phyloP scores from a whole-genome alignment of 2,888 invertebrate species.

The Lathronympha strigana region DNA sequence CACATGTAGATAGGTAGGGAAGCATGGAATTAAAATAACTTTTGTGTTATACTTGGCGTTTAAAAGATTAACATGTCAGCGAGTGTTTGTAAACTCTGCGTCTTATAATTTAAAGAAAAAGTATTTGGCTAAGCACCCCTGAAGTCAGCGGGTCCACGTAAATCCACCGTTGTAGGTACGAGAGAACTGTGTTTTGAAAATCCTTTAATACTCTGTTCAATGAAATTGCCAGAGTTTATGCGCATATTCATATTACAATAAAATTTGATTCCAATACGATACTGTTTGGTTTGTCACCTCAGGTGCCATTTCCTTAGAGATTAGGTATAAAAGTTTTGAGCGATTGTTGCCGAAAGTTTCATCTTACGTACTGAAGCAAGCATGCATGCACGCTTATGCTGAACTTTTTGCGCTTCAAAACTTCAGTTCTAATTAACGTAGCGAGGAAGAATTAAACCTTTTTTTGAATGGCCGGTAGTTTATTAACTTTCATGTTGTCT shows the following conservation, averaged over 20 bases:
- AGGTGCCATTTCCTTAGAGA: no score
- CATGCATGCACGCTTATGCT: no score
- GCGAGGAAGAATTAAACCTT: no score
- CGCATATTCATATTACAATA: slow-evolving; percentile 57
- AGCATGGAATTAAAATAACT: background rate
- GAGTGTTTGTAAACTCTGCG: slow-evolving; percentile 18
- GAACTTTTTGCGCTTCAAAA: no score
- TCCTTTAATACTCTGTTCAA: slow-evolving; percentile 12
- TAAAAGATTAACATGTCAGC: slow-evolving; percentile 23
- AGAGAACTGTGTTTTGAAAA: slow-evolving; percentile 7
- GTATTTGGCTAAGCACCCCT: slow-evolving; percentile 1
- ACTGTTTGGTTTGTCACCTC: slow-evolving; percentile 45
- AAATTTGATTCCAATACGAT: slow-evolving; percentile 53
- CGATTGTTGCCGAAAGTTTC: no score
- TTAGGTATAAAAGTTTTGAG: no score
- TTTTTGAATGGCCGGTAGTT: no score
- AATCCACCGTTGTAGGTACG: background rate
- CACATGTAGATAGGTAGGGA: background rate
- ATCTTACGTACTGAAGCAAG: no score
- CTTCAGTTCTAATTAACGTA: no score
- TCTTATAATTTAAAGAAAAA: slow-evolving; percentile 3
- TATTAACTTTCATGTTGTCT: no score
- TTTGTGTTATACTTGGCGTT: background rate
- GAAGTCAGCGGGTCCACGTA: background rate
- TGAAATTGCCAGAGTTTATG: slow-evolving; percentile 42